Conservation (phyloP, 92 coral and sea anemone species). For the Zoanthus solanderi region DNA sequence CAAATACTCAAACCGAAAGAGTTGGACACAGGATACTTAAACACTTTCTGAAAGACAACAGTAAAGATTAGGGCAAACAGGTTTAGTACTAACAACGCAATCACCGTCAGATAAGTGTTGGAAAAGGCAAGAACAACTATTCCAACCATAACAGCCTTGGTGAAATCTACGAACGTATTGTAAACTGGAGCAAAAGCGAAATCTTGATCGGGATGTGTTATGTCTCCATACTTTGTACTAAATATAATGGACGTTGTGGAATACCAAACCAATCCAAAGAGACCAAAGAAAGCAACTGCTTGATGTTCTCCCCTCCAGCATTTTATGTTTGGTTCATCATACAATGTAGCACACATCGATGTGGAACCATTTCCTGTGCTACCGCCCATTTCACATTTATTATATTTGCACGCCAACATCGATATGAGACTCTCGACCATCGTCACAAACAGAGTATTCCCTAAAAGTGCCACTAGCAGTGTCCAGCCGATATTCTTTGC, state of each 20-base stretch:
- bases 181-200: slow-evolving; percentile 91
- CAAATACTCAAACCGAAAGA: slow-evolving; percentile 83
- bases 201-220: slow-evolving; percentile 90
- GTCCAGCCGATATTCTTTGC: slow-evolving; percentile 94
- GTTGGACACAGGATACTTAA: slow-evolving; percentile 75
- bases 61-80: slow-evolving; percentile 81
- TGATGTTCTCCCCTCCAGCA: slow-evolving; percentile 94
- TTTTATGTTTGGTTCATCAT: slow-evolving; percentile 72
- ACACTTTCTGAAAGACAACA: slow-evolving; percentile 67
- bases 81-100: slow-evolving; percentile 67
- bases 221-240: slow-evolving; percentile 95
- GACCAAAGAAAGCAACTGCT: slow-evolving; percentile 84
- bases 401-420: slow-evolving; percentile 87
- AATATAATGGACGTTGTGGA: slow-evolving; percentile 90
- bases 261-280: slow-evolving; percentile 96
- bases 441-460: slow-evolving; percentile 95
- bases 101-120: slow-evolving; percentile 60
- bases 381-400: slow-evolving; percentile 38
- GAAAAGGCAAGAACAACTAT: slow-evolving; percentile 82
- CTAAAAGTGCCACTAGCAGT: slow-evolving; percentile 81
- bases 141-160: slow-evolving; percentile 94
- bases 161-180: slow-evolving; percentile 81
- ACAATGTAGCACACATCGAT: slow-evolving; percentile 55
- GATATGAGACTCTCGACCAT: slow-evolving; percentile 87
- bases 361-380: slow-evolving; percentile 28